A percentile compares a stretch with the other conserved stretches of the same genome.
Conservation (phyloP, 2,888 invertebrate species). For the Brachypterus glaber region DNA sequence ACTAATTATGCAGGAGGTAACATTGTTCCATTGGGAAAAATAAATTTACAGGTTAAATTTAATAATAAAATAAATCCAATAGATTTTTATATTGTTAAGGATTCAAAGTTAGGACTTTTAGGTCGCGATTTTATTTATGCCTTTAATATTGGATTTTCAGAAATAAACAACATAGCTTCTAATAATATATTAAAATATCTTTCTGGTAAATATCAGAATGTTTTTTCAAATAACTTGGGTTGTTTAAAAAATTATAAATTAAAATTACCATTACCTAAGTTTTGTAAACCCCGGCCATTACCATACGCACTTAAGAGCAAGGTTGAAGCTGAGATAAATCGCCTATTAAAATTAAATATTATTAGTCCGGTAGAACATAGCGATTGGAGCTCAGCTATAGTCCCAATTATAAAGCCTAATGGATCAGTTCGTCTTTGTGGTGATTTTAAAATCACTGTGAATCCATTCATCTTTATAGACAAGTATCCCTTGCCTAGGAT, state of each 20-base stretch:
- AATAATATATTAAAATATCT: too few species aligned
- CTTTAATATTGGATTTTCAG: too few species aligned
- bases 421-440: conserved; percentile 13
- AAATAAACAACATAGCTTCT: too few species aligned
- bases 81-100: too few species aligned
- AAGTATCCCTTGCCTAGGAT: conserved; percentile 14
- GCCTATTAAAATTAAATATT: not conserved
- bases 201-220: too few species aligned
- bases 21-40: too few species aligned
- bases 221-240: not conserved
- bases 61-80: too few species aligned
- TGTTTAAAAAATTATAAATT: too few species aligned
- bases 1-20: too few species aligned
- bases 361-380: not conserved
- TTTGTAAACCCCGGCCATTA: not conserved
- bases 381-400: not conserved
- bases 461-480: conserved; percentile 13
- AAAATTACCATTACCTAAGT: not conserved
- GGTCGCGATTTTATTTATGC: not conserved
- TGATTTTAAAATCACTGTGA: too few species aligned
- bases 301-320: conserved; percentile 1
- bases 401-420: conserved; percentile 8
- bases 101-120: too few species aligned
- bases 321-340: not conserved
- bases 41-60: too few species aligned